Conservation (phyloP, 2,888 invertebrate species). For the Diarsia mendica region DNA sequence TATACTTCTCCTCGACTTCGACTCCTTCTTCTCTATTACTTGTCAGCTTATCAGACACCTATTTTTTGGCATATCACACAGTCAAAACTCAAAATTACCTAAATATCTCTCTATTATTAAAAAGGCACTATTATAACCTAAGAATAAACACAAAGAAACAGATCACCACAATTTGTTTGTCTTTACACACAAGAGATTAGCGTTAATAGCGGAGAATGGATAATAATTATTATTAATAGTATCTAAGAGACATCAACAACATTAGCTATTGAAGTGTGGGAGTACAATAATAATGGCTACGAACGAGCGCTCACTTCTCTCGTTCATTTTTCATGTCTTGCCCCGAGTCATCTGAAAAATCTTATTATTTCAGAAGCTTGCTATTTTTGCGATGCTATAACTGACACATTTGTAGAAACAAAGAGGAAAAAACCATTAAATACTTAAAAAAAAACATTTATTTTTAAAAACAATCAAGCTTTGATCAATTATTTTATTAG, state of each 20-base stretch:
- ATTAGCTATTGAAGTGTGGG: constrained; percentile 2
- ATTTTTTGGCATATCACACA: too few species aligned
- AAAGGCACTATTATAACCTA: not conserved
- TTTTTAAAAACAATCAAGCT: not conserved
- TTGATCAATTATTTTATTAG: not conserved
- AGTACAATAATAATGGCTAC: constrained; percentile 1
- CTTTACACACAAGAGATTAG: not conserved
- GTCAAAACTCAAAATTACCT: too few species aligned
- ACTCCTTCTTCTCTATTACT: too few species aligned
- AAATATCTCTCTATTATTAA: not conserved
- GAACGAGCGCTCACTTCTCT: not conserved
- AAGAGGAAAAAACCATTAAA: not conserved
- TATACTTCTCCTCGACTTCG: too few species aligned
- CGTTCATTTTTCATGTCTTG: not conserved
- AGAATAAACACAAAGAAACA: not conserved
- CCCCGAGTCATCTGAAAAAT: not conserved
- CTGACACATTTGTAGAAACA: not conserved
- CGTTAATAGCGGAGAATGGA: not conserved
- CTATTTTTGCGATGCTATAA: not conserved
- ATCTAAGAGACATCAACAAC: not conserved
- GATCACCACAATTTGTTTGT: too few species aligned
- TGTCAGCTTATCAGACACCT: too few species aligned
- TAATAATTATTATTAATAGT: constrained; percentile 8
- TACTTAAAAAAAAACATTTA: not conserved
- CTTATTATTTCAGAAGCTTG: not conserved